Evolutionary conservation across 2,888 invertebrate species (phyloP).

Genomic region (Leistus spinibarbis): DNA sequence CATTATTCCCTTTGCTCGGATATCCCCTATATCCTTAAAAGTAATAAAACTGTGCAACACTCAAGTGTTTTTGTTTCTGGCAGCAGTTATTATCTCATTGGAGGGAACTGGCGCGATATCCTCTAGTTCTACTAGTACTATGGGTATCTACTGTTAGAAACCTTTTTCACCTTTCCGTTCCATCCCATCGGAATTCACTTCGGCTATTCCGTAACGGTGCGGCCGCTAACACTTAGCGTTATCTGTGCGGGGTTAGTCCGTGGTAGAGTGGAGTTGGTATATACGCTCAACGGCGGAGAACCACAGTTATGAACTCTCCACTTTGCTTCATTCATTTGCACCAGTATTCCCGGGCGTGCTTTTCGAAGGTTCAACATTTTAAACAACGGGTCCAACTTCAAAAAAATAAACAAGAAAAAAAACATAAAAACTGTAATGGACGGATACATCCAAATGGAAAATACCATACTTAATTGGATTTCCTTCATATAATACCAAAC

Average conservation of each 20-base stretch:
- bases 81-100: not conserved
- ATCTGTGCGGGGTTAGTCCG: not conserved
- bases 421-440: not conserved
- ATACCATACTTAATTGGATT: too few relatives aligned
- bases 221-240: not conserved
- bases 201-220: not conserved
- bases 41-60: not conserved
- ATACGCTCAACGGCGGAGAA: not conserved
- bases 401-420: not conserved
- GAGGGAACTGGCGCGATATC: not conserved
- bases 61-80: not conserved
- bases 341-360: not conserved
- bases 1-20: too few relatives aligned
- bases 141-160: not conserved
- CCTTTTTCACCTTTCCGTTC: not conserved
- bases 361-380: slow-evolving; percentile 6
- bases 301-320: slow-evolving; percentile 7
- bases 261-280: not conserved
- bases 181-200: slow-evolving; percentile 6
- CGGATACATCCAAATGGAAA: not conserved
- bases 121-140: not conserved
- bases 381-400: slow-evolving; percentile 3
- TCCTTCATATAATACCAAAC: not conserved
- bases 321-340: slow-evolving; percentile 7
- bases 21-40: too few relatives aligned